Evolutionary conservation across 2,888 invertebrate species (phyloP).

Genomic region (Aspidapion aeneum): DNA sequence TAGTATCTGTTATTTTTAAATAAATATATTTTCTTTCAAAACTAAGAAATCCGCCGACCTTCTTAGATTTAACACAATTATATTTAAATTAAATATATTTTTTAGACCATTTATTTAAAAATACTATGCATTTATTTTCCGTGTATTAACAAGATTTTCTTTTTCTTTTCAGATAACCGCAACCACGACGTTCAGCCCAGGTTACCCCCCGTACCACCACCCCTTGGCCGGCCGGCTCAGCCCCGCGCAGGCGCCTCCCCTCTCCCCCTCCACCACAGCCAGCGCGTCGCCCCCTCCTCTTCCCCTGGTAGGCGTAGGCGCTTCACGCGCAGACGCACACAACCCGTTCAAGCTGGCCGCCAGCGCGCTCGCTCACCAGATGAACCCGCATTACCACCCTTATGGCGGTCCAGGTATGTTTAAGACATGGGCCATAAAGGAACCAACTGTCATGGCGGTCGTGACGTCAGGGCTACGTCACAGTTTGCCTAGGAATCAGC

Average conservation of each 20-base stretch:
- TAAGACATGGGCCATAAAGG: not conserved
- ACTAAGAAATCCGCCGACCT: no score
- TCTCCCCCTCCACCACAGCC: slow-evolving; percentile 4
- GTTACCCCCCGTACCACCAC: not conserved
- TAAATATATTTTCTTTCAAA: no score
- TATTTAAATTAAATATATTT: no score
- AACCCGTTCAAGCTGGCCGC: slow-evolving; percentile 78
- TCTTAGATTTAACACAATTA: no score
- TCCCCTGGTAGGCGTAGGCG: slow-evolving; percentile 2
- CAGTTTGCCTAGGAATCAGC: not conserved
- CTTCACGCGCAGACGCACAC: slow-evolving; percentile 8
- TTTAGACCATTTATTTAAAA: no score
- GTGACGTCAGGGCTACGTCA: no score
- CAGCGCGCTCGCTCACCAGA: slow-evolving; percentile 76
- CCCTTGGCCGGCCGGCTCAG: slow-evolving; percentile 1
- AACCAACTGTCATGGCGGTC: no score
- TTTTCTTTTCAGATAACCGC: slow-evolving; percentile 2
- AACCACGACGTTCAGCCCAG: not conserved
- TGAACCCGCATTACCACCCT: slow-evolving; percentile 90
- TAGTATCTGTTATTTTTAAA: no score
- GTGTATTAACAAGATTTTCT: not conserved
- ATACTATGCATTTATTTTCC: no score
- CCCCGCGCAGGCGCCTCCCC: slow-evolving; percentile 1
- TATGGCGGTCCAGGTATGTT: slow-evolving; percentile 57
- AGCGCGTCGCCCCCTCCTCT: not conserved